These are phyloP conservation scores for Periophthalmus modestus DNA, from an alignment of 2,113 vertebrate species.

Conservation along the genomic window DNA sequence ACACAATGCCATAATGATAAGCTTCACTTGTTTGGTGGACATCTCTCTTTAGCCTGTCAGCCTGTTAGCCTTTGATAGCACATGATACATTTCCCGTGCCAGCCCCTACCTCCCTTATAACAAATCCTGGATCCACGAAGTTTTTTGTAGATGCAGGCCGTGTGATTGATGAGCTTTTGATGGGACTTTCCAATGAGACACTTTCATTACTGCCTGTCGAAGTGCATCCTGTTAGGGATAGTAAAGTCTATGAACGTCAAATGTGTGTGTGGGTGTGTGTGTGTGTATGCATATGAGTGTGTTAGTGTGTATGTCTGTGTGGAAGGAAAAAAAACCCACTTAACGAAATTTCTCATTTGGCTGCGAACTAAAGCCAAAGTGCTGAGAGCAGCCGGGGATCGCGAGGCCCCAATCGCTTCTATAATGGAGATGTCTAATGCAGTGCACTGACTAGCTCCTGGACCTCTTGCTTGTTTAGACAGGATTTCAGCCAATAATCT, in stretches of 20 bases:
- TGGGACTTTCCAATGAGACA: slow-evolving; percentile 74
- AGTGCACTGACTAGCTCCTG: slow-evolving; percentile 38
- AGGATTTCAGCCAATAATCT: slow-evolving; percentile 42
- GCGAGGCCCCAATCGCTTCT: slow-evolving; percentile 42
- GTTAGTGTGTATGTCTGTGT: background rate
- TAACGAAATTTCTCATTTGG: slow-evolving; percentile 70
- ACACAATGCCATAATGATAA: slow-evolving; percentile 1
- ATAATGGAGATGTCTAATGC: slow-evolving; percentile 49
- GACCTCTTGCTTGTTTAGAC: slow-evolving; percentile 33
- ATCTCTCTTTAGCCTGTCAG: slow-evolving; percentile 30
- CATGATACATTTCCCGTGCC: slow-evolving; percentile 56
- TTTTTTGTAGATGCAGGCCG: slow-evolving; percentile 57
- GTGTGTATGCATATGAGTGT: slow-evolving; percentile 3
- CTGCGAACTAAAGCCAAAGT: slow-evolving; percentile 38
- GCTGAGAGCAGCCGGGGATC: slow-evolving; percentile 46
- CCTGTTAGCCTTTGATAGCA: slow-evolving; percentile 53
- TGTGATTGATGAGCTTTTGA: slow-evolving; percentile 77
- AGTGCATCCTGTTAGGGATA: slow-evolving; percentile 71
- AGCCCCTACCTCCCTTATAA: slow-evolving; percentile 35
- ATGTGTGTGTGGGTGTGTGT: slow-evolving; percentile 13
- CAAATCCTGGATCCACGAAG: slow-evolving; percentile 20
- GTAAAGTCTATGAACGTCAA: slow-evolving; percentile 51
- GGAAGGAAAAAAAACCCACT: slow-evolving; percentile 53
- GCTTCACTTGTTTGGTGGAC: slow-evolving; percentile 15
- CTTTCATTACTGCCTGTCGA: slow-evolving; percentile 77